Evolutionary conservation across 2,113 vertebrate genomes (phyloP), one percentile per base, ranked within the genome.

Genomic region (Erythrocercus mccallii): DNA sequence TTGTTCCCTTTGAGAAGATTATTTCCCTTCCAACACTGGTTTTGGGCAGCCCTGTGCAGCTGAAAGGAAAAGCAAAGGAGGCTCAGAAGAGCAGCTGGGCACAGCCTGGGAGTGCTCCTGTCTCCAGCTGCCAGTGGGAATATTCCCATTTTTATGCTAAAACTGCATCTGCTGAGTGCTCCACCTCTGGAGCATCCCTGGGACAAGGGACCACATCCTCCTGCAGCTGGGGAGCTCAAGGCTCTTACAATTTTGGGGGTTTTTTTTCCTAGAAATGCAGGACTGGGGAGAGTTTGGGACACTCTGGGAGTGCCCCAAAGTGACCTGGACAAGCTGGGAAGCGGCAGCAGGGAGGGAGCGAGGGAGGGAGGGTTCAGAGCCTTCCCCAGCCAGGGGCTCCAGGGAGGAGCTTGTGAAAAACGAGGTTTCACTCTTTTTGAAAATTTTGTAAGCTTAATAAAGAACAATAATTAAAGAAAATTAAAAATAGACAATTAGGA

Each of bases 151-250:
- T 76, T 53, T 22, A 5, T 13, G 40, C 10, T 61, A 3, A 54
- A 86, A 30, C 37, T 31, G 51, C 33, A 15, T 21, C 53, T 5
- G 2, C 28, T 66, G 62, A 11, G 50, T 14, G 82, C 38, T 50
- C 3, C 48, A 22, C 4, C 53, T n/a, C 50, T 56, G 66, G 12
- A 35, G 24, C 71, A 60, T 22, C 40, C 15, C 37, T 58, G 56
- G 42, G 8, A 5, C 18, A 11, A 11, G 0, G 38, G 27, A 28
- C 6, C 15, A 1, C 2, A 2, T 10, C 35, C 44, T 81, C 11
- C 50, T 64, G 22, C 7, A 24, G 38, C 12, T 82, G 61, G 33
- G 35, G 35, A 62, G 23, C 2, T 9, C 38, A 15, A 27, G 12
- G 10, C 4, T 37, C 35, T 33, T n/a, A 9, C 8, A 38, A 1